Percentiles rank a stretch among this genome's conserved stretches.
Conservation (phyloP, 1,140 invertebrate species). For the Lysiphlebus fabarum region DNA sequence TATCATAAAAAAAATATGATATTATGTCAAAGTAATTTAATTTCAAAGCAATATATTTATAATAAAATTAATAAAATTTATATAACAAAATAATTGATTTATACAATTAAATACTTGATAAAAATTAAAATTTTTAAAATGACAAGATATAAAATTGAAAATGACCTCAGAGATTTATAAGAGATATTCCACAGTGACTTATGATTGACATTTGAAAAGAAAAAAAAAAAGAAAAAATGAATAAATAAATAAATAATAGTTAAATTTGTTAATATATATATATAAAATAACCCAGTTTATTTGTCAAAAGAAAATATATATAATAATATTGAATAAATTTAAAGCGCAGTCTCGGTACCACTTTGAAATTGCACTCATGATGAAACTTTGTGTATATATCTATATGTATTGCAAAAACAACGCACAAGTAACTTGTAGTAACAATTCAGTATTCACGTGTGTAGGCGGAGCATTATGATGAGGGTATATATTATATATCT, state of each 20-base stretch:
- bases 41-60: too few relatives aligned
- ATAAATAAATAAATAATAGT: slow-evolving; percentile 10
- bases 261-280: slow-evolving; percentile 40
- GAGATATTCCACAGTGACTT: too few relatives aligned
- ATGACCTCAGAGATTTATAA: too few relatives aligned
- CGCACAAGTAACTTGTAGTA: neutral
- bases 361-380: slow-evolving; percentile 7
- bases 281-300: slow-evolving; percentile 41
- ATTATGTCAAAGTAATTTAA: too few relatives aligned
- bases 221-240: too few relatives aligned
- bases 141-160: too few relatives aligned
- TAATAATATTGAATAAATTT: slow-evolving; percentile 44
- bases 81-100: too few relatives aligned
- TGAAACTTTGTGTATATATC: neutral
- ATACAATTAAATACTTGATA: too few relatives aligned
- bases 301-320: slow-evolving; percentile 38
- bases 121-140: too few relatives aligned
- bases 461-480: neutral
- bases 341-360: slow-evolving; percentile 41
- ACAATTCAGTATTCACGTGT: neutral
- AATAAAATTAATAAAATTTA: too few relatives aligned
- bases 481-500: neutral
- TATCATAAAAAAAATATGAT: too few relatives aligned
- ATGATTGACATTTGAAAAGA: neutral
- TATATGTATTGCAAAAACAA: neutral